Percentiles rank a stretch among this genome's conserved stretches.
Conservation (phyloP, 2,113 vertebrate genomes). For the Phocoena sinus region DNA sequence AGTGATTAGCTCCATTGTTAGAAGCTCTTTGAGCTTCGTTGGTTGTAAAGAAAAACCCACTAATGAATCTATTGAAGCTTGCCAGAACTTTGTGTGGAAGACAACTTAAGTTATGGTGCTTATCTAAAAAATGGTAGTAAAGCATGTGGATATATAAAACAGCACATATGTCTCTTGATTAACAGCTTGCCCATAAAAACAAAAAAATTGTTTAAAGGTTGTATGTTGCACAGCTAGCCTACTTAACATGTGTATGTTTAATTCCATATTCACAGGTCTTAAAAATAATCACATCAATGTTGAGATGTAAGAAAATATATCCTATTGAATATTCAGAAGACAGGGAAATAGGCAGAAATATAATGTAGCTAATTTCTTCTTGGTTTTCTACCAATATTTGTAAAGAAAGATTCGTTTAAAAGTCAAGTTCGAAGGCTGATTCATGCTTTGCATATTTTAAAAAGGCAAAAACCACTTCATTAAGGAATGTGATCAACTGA, state of each 20-base stretch:
- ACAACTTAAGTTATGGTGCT: constrained; percentile 90
- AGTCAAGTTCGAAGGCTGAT: constrained; percentile 1
- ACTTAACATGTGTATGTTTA: constrained; percentile 40
- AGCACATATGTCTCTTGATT: constrained; percentile 78
- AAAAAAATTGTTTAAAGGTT: constrained; percentile 45
- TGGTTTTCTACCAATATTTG: constrained; percentile 18
- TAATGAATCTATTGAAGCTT: constrained; percentile 93
- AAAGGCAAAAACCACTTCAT: not conserved
- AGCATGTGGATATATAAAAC: constrained; percentile 83
- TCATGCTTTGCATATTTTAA: constrained; percentile 46
- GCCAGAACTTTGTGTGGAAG: constrained; percentile 89
- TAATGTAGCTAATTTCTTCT: not conserved
- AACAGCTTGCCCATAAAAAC: constrained; percentile 57
- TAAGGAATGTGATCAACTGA: constrained; percentile 25
- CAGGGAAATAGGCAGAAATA: not conserved
- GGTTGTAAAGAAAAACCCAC: constrained; percentile 88
- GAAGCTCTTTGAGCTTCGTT: constrained; percentile 88
- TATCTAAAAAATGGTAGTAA: constrained; percentile 79
- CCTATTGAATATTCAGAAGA: constrained; percentile 5
- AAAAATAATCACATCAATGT: constrained; percentile 28
- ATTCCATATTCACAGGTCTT: constrained; percentile 16
- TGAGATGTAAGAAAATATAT: constrained; percentile 23
- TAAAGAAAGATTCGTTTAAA: constrained; percentile 32
- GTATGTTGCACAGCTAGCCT: constrained; percentile 51
- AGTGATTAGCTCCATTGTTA: constrained; percentile 93